phyloP scores from a whole-genome alignment of 2,888 invertebrate species.

The Hypsopygia costalis region DNA sequence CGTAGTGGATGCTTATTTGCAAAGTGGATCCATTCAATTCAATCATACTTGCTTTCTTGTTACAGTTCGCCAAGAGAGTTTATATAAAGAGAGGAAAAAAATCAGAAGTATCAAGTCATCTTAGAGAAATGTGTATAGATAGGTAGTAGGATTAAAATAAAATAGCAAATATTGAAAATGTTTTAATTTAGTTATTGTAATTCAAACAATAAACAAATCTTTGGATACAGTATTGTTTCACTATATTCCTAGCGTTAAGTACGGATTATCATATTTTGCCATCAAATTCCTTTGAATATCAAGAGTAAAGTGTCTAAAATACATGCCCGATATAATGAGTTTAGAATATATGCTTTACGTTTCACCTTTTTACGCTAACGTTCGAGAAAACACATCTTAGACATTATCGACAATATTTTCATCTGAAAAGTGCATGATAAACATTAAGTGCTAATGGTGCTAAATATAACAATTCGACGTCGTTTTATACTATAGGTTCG shows the following conservation, averaged over 20 bases:
- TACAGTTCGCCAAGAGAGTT: constrained; percentile 83
- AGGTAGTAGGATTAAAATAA: constrained; percentile 29
- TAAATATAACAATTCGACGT: not conserved
- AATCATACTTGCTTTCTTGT: constrained; percentile 29
- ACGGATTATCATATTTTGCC: constrained; percentile 32
- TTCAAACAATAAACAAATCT: constrained; percentile 69
- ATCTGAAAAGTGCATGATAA: constrained; percentile 26
- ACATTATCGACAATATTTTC: constrained; percentile 19
- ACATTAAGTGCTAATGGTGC: constrained; percentile 24
- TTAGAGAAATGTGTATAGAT: not conserved
- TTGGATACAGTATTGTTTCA: constrained; percentile 59
- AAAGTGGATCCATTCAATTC: too few species aligned
- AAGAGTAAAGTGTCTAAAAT: constrained; percentile 36
- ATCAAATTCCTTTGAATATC: constrained; percentile 34
- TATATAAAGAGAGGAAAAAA: constrained; percentile 85
- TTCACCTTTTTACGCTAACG: constrained; percentile 21
- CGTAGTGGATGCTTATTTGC: too few species aligned
- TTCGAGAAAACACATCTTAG: constrained; percentile 10
- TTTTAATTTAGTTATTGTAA: constrained; percentile 67
- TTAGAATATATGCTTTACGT: constrained; percentile 77
- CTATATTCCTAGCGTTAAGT: constrained; percentile 36
- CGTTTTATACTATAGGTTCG: too few species aligned
- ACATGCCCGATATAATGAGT: constrained; percentile 57
- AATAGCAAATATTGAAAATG: constrained; percentile 40
- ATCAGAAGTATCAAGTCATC: constrained; percentile 83